A percentile compares a stretch with the other conserved stretches of the same genome.
phyloP scores from a whole-genome alignment of 2,888 invertebrate genomes.

The Microplitis manilae region DNA sequence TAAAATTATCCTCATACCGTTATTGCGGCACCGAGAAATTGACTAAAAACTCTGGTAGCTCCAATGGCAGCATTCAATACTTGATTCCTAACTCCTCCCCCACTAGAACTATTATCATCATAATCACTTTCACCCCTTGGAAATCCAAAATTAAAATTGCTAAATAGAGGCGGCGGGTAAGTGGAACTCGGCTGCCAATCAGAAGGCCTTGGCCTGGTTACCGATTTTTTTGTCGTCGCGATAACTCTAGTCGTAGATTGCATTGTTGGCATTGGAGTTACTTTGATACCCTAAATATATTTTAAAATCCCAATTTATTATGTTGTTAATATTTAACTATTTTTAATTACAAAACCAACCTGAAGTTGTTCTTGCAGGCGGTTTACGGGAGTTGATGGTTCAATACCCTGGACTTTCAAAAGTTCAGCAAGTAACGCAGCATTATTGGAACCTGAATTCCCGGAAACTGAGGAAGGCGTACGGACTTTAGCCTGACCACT shows the following conservation, averaged over 20 bases:
- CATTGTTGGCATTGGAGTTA: slow-evolving; percentile 47
- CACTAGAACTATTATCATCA: slow-evolving; percentile 55
- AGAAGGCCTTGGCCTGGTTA: slow-evolving; percentile 69
- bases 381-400: slow-evolving; percentile 78
- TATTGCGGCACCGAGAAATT: slow-evolving; percentile 84
- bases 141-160: slow-evolving; percentile 60
- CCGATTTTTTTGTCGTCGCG: slow-evolving; percentile 44
- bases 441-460: slow-evolving; percentile 75
- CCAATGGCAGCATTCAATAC: slow-evolving; percentile 83
- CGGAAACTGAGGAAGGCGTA: slow-evolving; percentile 57
- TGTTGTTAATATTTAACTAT: too few species aligned
- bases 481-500: slow-evolving; percentile 56
- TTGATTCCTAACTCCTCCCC: slow-evolving; percentile 71
- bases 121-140: slow-evolving; percentile 36
- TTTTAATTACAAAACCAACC: slow-evolving; percentile 73
- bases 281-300: slow-evolving; percentile 18
- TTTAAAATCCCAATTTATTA: neutral
- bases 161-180: slow-evolving; percentile 67
- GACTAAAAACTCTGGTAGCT: slow-evolving; percentile 83
- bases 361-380: slow-evolving; percentile 76
- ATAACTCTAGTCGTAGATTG: slow-evolving; percentile 43
- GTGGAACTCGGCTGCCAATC: slow-evolving; percentile 66
- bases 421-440: slow-evolving; percentile 81
- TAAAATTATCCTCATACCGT: slow-evolving; percentile 74
- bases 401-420: slow-evolving; percentile 81